Conservation (phyloP, 2,113 vertebrate species). For the Apeltes quadracus region DNA sequence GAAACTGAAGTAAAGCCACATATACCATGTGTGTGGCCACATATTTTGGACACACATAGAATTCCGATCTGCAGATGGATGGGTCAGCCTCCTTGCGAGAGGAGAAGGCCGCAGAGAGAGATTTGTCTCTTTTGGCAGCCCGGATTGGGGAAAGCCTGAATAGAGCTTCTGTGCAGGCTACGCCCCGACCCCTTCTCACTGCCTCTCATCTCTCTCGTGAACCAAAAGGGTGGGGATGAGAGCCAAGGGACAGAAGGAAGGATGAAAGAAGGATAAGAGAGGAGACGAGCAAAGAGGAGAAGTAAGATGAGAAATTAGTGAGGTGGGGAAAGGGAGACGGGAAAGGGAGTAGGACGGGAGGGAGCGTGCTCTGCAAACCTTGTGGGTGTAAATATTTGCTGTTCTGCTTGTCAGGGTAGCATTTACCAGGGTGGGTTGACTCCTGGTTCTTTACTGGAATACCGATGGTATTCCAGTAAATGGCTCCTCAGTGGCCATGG, state of each 20-base stretch:
- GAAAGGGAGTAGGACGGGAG: slow-evolving; percentile 33
- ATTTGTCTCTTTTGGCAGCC: slow-evolving; percentile 64
- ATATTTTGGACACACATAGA: slow-evolving; percentile 35
- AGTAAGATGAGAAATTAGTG: slow-evolving; percentile 19
- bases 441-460: slow-evolving; percentile 75
- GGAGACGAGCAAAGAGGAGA: slow-evolving; percentile 14
- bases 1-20: background rate
- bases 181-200: slow-evolving; percentile 41
- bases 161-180: slow-evolving; percentile 68
- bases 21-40: slow-evolving; percentile 4
- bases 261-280: slow-evolving; percentile 11
- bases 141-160: slow-evolving; percentile 64
- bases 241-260: slow-evolving; percentile 25
- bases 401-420: slow-evolving; percentile 82
- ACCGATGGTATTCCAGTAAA: too few relatives aligned
- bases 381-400: slow-evolving; percentile 83
- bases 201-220: slow-evolving; percentile 51
- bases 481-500: too few relatives aligned
- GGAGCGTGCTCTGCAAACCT: slow-evolving; percentile 53
- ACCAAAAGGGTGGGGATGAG: slow-evolving; percentile 15
- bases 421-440: slow-evolving; percentile 72
- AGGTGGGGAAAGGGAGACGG: slow-evolving; percentile 28
- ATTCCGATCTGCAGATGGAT: slow-evolving; percentile 54
- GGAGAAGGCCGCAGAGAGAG: slow-evolving; percentile 30
- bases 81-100: slow-evolving; percentile 41